Evolutionary conservation across 2,888 invertebrate genomes (phyloP), one percentile per base, ranked within the genome.

Genomic region (Bimastos eiseni): DNA sequence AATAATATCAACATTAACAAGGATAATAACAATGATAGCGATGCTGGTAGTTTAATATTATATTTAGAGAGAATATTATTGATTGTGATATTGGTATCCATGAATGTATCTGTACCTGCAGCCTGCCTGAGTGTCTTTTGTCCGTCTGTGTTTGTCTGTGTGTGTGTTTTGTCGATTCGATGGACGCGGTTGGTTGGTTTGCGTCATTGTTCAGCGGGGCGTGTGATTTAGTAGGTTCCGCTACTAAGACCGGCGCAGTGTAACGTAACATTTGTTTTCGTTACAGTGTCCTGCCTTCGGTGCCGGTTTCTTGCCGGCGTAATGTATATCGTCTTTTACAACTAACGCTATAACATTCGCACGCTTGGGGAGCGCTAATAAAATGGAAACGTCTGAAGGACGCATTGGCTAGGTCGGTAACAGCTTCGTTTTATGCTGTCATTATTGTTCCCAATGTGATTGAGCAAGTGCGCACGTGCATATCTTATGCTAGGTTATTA

Each of bases 211-310:
- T n/a, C 30, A 70, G 30, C n/a, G n/a, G 24, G n/a, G 30, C 70
- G 70, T 70, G 70, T 70, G 70, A 70, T 70, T 70, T 70, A 70
- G 13, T n/a, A 70, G 70, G n/a, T n/a, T 70, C 70, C n/a, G 70
- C 30, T n/a, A n/a, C 11, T 70, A 8, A 70, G 70, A 70, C 55
- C 30, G 55, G 55, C 70, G n/a, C n/a, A 11, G 70, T 70, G 2
- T 70, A 70, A n/a, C 70, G 30, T n/a, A 70, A 70, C 70, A 70
- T n/a, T n/a, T 70, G 70, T 70, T 70, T 70, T n/a, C 70, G 70
- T n/a, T 17, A 30, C 70, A 13, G 30, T 30, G 70, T 70, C 70
- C 0, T n/a, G 70, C 30, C 4, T n/a, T 70, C n/a, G 70, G 70
- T 1, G 11, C 70, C 70, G n/a, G 70, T n/a, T n/a, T 30, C n/a